Percentiles rank a stretch among this genome's conserved stretches.
These are phyloP conservation scores for Micronisus gabar DNA, from an alignment of 2,113 vertebrate species.

Conservation along the genomic window DNA sequence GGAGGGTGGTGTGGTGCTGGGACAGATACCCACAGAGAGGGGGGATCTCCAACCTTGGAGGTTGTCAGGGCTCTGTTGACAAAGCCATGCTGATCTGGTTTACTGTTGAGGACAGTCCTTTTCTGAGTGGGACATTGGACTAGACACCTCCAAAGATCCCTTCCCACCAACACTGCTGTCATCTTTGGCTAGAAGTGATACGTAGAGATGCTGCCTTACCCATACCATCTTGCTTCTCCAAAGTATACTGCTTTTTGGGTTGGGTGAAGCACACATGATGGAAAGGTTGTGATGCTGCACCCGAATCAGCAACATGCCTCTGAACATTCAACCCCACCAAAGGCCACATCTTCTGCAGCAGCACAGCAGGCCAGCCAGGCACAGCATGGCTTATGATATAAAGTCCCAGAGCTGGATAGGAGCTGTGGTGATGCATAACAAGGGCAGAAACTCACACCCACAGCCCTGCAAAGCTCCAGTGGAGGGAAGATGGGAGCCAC, in stretches of 20 bases:
- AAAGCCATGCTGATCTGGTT: background rate
- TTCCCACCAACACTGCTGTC: background rate
- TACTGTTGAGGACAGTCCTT: background rate
- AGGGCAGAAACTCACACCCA: background rate
- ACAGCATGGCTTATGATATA: background rate
- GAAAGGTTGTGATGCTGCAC: background rate
- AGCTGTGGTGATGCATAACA: rapidly evolving
- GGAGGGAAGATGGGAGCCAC: background rate
- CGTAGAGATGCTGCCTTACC: background rate
- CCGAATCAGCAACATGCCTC: background rate
- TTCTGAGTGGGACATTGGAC: background rate
- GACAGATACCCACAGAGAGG: background rate
- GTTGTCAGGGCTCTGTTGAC: background rate
- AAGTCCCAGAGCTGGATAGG: background rate
- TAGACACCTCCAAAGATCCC: background rate
- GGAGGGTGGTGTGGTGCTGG: background rate
- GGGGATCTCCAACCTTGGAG: background rate
- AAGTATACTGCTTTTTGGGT: background rate
- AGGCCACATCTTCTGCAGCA: background rate
- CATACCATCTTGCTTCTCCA: background rate
- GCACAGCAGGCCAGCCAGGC: background rate
- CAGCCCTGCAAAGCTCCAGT: background rate
- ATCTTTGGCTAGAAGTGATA: background rate
- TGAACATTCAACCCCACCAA: background rate
- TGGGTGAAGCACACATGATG: background rate